A percentile compares a stretch with the other conserved stretches of the same genome.
Conservation (phyloP, 2,797 vertebrate genomes). For the Fistularia tabacaria region DNA sequence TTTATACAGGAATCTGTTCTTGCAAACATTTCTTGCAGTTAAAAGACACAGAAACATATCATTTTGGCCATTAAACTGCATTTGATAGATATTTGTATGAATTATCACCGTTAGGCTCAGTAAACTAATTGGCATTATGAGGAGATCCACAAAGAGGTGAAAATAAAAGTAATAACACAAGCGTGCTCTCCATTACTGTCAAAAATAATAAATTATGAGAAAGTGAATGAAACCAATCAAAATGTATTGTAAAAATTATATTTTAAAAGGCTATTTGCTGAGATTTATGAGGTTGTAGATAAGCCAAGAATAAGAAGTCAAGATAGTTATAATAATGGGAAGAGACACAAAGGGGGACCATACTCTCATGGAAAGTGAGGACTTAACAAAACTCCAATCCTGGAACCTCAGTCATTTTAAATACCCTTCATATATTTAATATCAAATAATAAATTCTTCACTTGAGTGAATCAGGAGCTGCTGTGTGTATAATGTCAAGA, state of each 20-base stretch:
- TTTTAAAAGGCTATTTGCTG: constrained; percentile 19
- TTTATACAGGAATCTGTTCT: constrained; percentile 9
- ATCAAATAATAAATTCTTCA: constrained; percentile 58
- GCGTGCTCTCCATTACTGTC: no score
- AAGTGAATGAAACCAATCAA: no score
- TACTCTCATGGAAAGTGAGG: constrained; percentile 61
- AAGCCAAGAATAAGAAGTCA: constrained; percentile 15
- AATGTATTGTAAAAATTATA: constrained; percentile 14
- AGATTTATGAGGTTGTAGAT: no score
- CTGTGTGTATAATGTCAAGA: constrained; percentile 29
- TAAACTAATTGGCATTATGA: no score
- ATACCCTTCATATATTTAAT: constrained; percentile 45
- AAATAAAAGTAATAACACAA: no score
- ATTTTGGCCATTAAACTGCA: no score
- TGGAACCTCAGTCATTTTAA: constrained; percentile 40
- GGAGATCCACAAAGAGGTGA: no score
- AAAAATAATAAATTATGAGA: no score
- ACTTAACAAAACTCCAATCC: constrained; percentile 63
- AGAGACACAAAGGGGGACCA: constrained; percentile 48
- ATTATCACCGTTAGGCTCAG: no score
- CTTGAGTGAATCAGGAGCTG: constrained; percentile 41
- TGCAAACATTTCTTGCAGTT: background rate
- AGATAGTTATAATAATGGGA: constrained; percentile 37
- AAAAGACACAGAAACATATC: background rate
- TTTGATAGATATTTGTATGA: no score